These are phyloP conservation scores for Rousettus madagascariensis DNA, from an alignment of 2,797 vertebrate species.

Conservation along the genomic window DNA sequence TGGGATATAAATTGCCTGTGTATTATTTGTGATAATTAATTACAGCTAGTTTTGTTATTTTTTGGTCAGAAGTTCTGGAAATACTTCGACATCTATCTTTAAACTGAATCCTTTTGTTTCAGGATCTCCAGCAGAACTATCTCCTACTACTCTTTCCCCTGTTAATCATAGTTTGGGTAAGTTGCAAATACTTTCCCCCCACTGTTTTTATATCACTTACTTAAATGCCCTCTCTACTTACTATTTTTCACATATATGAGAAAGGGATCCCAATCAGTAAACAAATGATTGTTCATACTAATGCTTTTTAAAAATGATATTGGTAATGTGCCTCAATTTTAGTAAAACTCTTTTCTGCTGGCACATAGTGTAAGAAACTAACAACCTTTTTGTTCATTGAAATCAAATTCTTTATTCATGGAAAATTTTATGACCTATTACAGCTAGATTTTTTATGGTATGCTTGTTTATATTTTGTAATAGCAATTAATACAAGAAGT, in stretches of 20 bases:
- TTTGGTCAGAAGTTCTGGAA: conserved; percentile 5
- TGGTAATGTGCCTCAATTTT: background rate
- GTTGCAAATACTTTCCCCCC: conserved; percentile 57
- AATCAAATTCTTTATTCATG: conserved; percentile 9
- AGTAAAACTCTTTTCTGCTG: background rate
- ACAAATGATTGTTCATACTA: background rate
- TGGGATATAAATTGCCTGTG: conserved; percentile 1
- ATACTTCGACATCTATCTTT: background rate
- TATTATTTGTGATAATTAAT: background rate
- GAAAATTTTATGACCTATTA: background rate
- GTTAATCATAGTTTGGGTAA: conserved; percentile 97
- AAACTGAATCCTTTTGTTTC: conserved; percentile 64
- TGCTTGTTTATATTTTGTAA: background rate
- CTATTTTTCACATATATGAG: conserved; percentile 6
- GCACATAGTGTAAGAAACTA: background rate
- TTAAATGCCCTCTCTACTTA: background rate
- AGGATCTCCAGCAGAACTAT: conserved; percentile 98
- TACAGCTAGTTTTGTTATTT: background rate
- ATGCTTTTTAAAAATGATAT: background rate
- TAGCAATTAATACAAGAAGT: background rate
- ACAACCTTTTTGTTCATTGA: background rate
- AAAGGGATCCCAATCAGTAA: background rate
- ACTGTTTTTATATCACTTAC: background rate
- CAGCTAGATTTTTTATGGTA: background rate
- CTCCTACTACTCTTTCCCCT: conserved; percentile 95